phyloP scores from a whole-genome alignment of 2,888 invertebrate genomes.

The Stomorhina lunata region DNA sequence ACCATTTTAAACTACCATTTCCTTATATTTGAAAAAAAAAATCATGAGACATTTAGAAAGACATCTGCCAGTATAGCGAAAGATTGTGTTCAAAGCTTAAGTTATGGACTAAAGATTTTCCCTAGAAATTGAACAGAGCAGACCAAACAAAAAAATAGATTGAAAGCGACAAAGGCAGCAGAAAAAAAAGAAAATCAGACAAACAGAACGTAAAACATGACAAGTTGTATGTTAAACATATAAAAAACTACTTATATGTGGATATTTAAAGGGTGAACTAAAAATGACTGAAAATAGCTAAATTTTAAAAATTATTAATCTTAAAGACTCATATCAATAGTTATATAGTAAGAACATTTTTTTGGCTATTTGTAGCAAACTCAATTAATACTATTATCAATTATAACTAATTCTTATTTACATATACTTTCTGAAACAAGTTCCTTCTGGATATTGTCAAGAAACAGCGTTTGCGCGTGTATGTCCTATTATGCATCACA shows the following conservation, averaged over 20 bases:
- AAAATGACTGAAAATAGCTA: background rate
- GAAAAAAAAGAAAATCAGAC: background rate
- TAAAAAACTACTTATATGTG: background rate
- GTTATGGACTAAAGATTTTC: conserved; percentile 46
- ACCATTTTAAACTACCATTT: conserved; percentile 20
- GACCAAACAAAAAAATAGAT: conserved; percentile 25
- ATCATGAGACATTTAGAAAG: conserved; percentile 19
- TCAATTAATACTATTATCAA: too few species aligned
- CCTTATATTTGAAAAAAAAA: background rate
- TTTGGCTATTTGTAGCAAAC: too few species aligned
- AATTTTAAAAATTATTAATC: too few species aligned
- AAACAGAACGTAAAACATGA: conserved; percentile 38
- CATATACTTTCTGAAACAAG: too few species aligned
- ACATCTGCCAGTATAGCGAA: conserved; percentile 29
- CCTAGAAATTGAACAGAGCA: conserved; percentile 30
- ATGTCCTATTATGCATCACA: conserved; percentile 28
- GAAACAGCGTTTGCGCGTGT: background rate
- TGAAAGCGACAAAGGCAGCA: background rate
- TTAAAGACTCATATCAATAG: too few species aligned
- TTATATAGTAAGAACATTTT: too few species aligned
- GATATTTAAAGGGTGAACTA: background rate
- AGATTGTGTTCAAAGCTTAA: too few species aligned
- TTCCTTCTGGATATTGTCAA: too few species aligned
- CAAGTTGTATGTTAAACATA: conserved; percentile 39
- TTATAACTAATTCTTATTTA: too few species aligned